Percentiles rank a stretch among this genome's conserved stretches.
Conservation (phyloP, 92 coral and sea anemone species). For the Phenganax stokvisi region DNA sequence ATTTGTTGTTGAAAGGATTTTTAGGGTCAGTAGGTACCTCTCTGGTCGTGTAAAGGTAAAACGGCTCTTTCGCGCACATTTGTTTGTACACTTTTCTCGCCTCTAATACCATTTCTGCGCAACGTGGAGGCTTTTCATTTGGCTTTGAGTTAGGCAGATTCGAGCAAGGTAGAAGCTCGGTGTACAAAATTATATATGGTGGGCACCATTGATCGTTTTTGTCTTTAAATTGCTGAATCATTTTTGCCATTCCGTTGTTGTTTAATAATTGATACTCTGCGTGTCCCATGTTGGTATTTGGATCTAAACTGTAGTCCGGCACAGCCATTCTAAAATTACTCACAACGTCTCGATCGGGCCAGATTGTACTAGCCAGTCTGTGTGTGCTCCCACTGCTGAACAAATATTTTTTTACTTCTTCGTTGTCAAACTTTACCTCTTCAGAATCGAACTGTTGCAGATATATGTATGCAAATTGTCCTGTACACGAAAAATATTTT, state of each 20-base stretch:
- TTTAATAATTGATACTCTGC: not conserved
- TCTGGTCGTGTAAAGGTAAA: not conserved
- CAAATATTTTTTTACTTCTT: not conserved
- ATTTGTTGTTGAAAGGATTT: no score
- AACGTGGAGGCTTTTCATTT: not conserved
- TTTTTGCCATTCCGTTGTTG: not conserved
- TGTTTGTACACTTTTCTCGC: not conserved
- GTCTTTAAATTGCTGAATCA: not conserved
- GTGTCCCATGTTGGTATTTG: not conserved
- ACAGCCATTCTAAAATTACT: conserved; percentile 1
- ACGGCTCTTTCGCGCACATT: not conserved
- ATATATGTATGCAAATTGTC: not conserved
- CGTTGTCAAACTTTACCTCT: not conserved
- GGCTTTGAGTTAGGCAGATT: not conserved
- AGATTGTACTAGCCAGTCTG: not conserved
- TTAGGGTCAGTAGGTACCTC: not conserved
- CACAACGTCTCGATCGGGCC: not conserved
- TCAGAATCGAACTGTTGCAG: not conserved
- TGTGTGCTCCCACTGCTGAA: not conserved
- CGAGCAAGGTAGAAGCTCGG: not conserved
- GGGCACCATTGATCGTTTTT: not conserved
- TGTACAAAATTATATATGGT: not conserved
- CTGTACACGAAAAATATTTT: no score
- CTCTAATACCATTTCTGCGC: not conserved
- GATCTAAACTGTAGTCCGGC: not conserved